phyloP scores from a whole-genome alignment of 1,140 invertebrate species.

The Anoplolepis gracilipes region DNA sequence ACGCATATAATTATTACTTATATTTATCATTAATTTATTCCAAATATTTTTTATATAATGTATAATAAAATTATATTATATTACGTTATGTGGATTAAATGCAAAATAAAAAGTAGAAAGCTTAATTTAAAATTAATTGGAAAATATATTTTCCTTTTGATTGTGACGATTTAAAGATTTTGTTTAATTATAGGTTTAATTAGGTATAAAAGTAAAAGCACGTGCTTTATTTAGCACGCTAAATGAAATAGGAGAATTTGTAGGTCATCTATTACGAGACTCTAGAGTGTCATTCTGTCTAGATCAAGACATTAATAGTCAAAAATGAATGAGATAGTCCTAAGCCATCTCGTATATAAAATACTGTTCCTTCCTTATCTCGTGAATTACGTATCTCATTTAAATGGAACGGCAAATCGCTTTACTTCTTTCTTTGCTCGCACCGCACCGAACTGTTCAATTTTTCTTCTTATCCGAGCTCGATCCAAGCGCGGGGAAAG shows the following conservation, averaged over 20 bases:
- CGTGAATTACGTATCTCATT: constrained; percentile 35
- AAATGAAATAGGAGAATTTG: not conserved
- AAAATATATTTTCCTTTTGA: not conserved
- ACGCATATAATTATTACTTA: not conserved
- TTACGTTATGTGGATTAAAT: too few species aligned
- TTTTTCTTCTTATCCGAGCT: constrained; percentile 53
- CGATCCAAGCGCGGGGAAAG: constrained; percentile 47
- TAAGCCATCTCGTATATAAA: not conserved
- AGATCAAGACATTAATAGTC: not conserved
- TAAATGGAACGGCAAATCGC: constrained; percentile 44
- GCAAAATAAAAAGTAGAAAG: too few species aligned
- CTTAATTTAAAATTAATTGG: too few species aligned
- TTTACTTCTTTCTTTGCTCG: constrained; percentile 46
- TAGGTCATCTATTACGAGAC: not conserved
- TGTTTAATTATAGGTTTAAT: not conserved
- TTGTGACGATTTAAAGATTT: not conserved
- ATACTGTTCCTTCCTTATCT: not conserved
- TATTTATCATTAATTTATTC: not conserved
- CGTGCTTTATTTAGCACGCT: not conserved
- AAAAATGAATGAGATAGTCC: constrained; percentile 15
- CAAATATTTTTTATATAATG: not conserved
- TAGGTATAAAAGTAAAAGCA: constrained; percentile 3
- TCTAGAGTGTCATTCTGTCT: not conserved
- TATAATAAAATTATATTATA: too few species aligned
- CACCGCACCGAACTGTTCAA: not conserved